Conservation (phyloP, 2,888 invertebrate species). For the Agrypnus murinus region DNA sequence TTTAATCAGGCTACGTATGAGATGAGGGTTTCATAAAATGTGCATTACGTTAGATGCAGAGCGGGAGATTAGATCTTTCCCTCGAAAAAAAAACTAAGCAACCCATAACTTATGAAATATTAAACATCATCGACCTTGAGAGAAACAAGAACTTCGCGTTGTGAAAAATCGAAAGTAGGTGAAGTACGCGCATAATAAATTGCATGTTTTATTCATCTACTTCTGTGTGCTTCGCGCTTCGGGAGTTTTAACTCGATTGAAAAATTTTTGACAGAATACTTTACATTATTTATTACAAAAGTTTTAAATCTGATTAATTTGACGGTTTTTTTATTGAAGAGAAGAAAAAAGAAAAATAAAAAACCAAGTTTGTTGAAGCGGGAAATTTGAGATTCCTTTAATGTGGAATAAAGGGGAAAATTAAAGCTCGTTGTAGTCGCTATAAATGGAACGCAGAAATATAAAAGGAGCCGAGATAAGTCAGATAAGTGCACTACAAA, state of each 20-base stretch:
- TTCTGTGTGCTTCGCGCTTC: constrained; percentile 35
- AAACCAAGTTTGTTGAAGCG: too few species aligned
- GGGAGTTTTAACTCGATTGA: constrained; percentile 43
- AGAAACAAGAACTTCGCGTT: constrained; percentile 25
- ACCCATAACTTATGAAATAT: constrained; percentile 41
- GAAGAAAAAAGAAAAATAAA: not conserved
- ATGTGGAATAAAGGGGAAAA: too few species aligned
- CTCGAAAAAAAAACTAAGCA: not conserved
- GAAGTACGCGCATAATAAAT: constrained; percentile 50
- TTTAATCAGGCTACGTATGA: constrained; percentile 39
- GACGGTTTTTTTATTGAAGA: not conserved
- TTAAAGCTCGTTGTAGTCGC: too few species aligned
- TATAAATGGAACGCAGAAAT: too few species aligned
- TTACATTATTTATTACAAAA: constrained; percentile 22
- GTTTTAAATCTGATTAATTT: constrained; percentile 26
- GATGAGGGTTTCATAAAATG: constrained; percentile 23
- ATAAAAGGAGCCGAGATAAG: too few species aligned
- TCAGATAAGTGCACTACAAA: too few species aligned
- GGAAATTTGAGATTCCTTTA: too few species aligned
- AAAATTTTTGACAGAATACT: constrained; percentile 25
- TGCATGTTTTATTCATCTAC: constrained; percentile 49
- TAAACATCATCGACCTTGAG: constrained; percentile 25
- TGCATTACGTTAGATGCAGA: constrained; percentile 26
- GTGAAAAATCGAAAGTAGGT: constrained; percentile 48
- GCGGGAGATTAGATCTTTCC: constrained; percentile 7